Percentiles rank a stretch among this genome's conserved stretches.
Evolutionary conservation across 2,797 vertebrate species (phyloP).

Genomic region (Macropus fuliginosus): DNA sequence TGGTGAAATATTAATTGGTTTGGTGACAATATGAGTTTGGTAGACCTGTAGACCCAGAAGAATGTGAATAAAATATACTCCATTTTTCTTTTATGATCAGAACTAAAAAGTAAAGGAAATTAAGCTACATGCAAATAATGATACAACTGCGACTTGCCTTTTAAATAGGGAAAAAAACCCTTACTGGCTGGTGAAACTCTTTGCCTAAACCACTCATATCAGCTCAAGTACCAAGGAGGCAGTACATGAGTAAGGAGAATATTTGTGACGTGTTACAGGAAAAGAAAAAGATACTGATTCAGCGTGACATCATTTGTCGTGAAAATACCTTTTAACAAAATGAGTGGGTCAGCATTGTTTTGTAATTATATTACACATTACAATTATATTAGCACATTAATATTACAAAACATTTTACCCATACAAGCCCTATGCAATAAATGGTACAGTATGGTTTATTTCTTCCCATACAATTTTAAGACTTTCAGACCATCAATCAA

Average conservation of each 20-base stretch:
- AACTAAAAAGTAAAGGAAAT: constrained; percentile 63
- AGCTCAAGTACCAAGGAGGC: neutral
- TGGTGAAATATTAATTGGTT: constrained; percentile 61
- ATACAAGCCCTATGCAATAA: neutral
- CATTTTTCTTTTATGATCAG: constrained; percentile 55
- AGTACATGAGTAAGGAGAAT: constrained; percentile 30
- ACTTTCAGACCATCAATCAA: neutral
- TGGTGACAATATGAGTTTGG: constrained; percentile 63
- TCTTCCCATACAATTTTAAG: neutral
- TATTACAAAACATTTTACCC: neutral
- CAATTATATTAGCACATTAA: neutral
- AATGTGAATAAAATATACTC: constrained; percentile 58
- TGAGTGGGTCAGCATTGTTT: neutral
- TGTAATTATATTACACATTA: neutral
- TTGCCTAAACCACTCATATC: neutral
- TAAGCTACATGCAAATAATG: constrained; percentile 59
- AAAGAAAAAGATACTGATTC: constrained; percentile 27
- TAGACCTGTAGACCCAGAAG: constrained; percentile 45
- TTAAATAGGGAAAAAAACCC: neutral
- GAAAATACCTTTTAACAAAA: neutral
- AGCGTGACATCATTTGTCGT: constrained; percentile 30
- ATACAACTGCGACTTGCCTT: constrained; percentile 17
- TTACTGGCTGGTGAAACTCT: constrained; percentile 11
- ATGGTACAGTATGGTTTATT: constrained; percentile 23
- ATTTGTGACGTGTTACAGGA: neutral